phyloP scores from a whole-genome alignment of 2,797 vertebrate species.

The Carcharodon carcharias region DNA sequence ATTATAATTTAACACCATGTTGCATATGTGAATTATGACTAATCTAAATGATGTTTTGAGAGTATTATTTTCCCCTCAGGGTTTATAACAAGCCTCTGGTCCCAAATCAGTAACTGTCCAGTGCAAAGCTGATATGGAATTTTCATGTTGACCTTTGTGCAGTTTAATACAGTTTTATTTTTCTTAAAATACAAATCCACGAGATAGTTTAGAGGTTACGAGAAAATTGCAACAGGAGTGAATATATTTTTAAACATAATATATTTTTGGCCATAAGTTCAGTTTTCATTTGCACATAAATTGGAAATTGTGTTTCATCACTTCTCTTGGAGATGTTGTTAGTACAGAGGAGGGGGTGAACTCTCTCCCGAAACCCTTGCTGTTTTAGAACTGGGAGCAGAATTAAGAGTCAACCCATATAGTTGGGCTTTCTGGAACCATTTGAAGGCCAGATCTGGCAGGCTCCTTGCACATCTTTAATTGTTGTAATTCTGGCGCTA shows the following conservation, averaged over 20 bases:
- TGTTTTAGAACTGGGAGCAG: not conserved
- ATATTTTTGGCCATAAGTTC: not conserved
- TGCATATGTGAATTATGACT: not conserved
- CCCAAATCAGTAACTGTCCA: not conserved
- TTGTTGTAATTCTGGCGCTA: not conserved
- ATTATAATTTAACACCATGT: not conserved
- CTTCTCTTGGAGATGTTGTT: not conserved
- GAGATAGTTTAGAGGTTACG: not conserved
- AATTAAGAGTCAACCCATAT: not conserved
- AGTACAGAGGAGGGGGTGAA: not conserved
- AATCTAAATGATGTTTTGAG: not conserved
- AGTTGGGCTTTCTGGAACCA: not conserved
- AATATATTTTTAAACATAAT: not conserved
- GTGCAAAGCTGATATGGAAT: not conserved
- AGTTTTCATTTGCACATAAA: not conserved
- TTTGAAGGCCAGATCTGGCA: not conserved
- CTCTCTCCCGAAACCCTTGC: not conserved
- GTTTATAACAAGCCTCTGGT: too few species aligned
- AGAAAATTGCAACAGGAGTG: not conserved
- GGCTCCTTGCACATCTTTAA: too few species aligned
- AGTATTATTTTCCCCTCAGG: not conserved
- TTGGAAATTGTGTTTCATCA: not conserved
- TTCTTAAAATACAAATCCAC: not conserved
- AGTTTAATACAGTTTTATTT: not conserved
- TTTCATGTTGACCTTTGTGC: not conserved